Conservation (phyloP, 2,888 invertebrate species). For the Eustalomyia histrio region DNA sequence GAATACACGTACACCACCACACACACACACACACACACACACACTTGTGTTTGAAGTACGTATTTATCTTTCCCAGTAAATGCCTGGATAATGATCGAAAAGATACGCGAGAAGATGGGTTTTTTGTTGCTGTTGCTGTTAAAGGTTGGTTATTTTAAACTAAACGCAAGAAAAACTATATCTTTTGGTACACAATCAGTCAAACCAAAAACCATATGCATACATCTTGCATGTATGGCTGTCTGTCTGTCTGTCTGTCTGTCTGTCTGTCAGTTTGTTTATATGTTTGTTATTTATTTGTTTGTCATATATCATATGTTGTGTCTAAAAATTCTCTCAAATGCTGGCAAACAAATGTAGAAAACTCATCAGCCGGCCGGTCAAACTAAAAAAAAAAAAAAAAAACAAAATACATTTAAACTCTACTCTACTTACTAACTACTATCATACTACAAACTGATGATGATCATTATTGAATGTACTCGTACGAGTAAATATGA, state of each 20-base stretch:
- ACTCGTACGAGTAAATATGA: conserved; percentile 16
- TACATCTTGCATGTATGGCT: conserved; percentile 43
- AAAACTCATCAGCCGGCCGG: conserved; percentile 53
- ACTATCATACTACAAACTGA: not conserved
- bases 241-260: conserved; percentile 41
- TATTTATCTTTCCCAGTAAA: conserved; percentile 59
- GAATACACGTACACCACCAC: not conserved
- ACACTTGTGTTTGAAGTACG: conserved; percentile 24
- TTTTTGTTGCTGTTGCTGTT: conserved; percentile 20
- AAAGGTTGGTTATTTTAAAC: conserved; percentile 53
- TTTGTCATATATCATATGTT: conserved; percentile 61
- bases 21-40: not conserved
- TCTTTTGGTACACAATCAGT: conserved; percentile 19
- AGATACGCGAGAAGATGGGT: conserved; percentile 34
- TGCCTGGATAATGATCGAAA: conserved; percentile 57
- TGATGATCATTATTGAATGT: conserved; percentile 10
- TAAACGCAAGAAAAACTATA: not conserved
- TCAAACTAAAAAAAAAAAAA: too few relatives aligned
- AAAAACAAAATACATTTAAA: conserved; percentile 15
- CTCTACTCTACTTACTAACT: not conserved
- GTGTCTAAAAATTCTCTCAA: conserved; percentile 29
- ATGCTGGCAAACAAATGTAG: conserved; percentile 34
- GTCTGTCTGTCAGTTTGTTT: conserved; percentile 49
- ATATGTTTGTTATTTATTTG: conserved; percentile 60
- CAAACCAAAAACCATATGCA: conserved; percentile 39